Conservation (phyloP, 2,888 invertebrate genomes). For the Drosophila eohydei region DNA sequence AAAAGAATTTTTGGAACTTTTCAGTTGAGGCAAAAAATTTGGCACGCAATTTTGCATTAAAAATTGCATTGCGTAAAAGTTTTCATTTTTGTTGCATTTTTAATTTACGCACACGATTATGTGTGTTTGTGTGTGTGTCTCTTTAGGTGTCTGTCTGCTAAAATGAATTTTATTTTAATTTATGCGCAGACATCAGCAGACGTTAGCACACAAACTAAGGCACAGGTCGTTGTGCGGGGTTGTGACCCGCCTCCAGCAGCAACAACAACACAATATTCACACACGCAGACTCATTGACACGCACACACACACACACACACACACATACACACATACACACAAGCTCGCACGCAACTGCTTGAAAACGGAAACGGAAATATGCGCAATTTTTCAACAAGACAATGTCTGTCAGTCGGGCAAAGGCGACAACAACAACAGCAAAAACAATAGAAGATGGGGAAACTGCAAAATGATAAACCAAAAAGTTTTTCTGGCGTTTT, state of each 20-base stretch:
- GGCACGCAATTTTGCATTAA: conserved; percentile 46
- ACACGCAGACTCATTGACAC: conserved; percentile 34
- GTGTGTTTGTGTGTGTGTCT: conserved; percentile 13
- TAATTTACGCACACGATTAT: conserved; percentile 41
- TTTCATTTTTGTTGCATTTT: conserved; percentile 64
- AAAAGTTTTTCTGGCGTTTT: conserved; percentile 58
- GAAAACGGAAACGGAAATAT: conserved; percentile 77
- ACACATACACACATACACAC: conserved; percentile 10
- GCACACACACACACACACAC: conserved; percentile 13
- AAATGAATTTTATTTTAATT: conserved; percentile 71
- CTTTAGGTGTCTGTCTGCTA: conserved; percentile 31
- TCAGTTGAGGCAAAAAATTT: conserved; percentile 4
- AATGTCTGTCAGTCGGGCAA: conserved; percentile 64
- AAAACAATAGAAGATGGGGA: neutral
- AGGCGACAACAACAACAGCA: conserved; percentile 23
- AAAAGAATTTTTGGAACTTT: conserved; percentile 27
- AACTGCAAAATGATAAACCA: conserved; percentile 57
- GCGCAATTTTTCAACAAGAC: conserved; percentile 80
- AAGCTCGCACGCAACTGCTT: conserved; percentile 23
- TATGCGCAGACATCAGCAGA: conserved; percentile 66
- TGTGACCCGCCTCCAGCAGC: conserved; percentile 15
- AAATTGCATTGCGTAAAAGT: conserved; percentile 59
- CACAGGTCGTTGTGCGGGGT: conserved; percentile 39
- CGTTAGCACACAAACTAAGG: conserved; percentile 51
- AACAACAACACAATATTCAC: conserved; percentile 15